phyloP scores from a whole-genome alignment of 2,113 vertebrate species.

The Oncorhynchus clarkii region DNA sequence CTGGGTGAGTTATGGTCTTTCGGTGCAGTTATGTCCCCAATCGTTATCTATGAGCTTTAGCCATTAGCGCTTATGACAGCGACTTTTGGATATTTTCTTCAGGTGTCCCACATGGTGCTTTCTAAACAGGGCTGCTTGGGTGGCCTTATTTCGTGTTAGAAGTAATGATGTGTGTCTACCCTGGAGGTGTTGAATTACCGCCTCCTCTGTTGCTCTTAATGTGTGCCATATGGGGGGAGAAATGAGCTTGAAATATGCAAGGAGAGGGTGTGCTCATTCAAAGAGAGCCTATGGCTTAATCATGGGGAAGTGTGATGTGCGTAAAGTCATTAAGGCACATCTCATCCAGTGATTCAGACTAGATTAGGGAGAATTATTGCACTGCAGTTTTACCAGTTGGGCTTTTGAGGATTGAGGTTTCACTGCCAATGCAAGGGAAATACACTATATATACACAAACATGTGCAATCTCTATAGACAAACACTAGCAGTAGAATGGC shows the following conservation, averaged over 20 bases:
- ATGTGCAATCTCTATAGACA: no score
- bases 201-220: conserved; percentile 14
- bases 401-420: neutral
- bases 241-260: neutral
- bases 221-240: neutral
- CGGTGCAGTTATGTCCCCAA: conserved; percentile 13
- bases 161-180: conserved; percentile 30
- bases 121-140: conserved; percentile 12
- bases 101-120: conserved; percentile 25
- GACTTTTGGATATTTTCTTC: conserved; percentile 4
- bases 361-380: conserved; percentile 2
- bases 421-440: neutral
- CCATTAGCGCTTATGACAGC: conserved; percentile 31
- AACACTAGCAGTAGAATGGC: no score
- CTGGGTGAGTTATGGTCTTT: conserved; percentile 15
- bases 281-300: conserved; percentile 7
- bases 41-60: conserved; percentile 27
- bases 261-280: conserved; percentile 7
- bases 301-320: conserved; percentile 15
- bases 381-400: neutral
- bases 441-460: neutral
- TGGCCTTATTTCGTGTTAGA: conserved; percentile 49
- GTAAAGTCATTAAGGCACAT: neutral
- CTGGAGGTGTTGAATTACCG: conserved; percentile 36
- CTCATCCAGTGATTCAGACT: conserved; percentile 8